Base-by-base conservation (phyloP, 1,140 invertebrate genomes). In the Trichonephila clavipes region DNA sequence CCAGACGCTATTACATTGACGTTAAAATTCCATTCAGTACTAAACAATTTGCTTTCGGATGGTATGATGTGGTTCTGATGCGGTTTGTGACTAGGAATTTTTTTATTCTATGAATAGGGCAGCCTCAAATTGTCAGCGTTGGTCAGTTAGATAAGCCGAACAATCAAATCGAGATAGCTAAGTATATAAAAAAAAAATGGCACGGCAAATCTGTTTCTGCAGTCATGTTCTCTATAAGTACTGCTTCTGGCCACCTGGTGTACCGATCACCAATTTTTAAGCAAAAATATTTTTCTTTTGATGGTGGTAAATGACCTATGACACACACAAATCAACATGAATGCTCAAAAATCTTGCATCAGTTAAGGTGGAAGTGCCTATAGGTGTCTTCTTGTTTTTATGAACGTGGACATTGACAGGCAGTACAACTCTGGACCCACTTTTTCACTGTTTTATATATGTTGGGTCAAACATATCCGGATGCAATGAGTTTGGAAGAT, bases 311-410 rank as follows among this genome's bases (percentile, higher is more conserved):
- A 0, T 95, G 96, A 0, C 96, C 96, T 19, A 97, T 95, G 28
- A 28, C 28, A 28, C 28, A 28, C 28, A 28, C 2, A 97, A 95
- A 94, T 97, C 96, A 0, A 97, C 94, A 94, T 97, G 96, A 0
- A 96, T 94, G 86, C 1, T 21, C 7, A 58, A 61, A 61, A 86
- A 86, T 16, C 58, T 44, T n/a, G 19, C 18, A 62, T 86, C 21
- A 18, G 59, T 10, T 16, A 62, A 24, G 5, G 58, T 18, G 24
- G 24, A 62, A 14, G 58, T 86, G n/a, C 2, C 18, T 24, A 62
- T 21, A 24, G 21, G n/a, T 24, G 83, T 28, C 21, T 1, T 28
- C 21, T 1, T 62, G 28, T 86, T 3, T n/a, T 14, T 86, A 19
- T 61, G 51, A 19, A 61, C 18, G 19, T 59, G 58, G 10, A 3